These are phyloP conservation scores for Aphelenchoides fujianensis DNA, from an alignment of 1,140 invertebrate species.

Conservation along the genomic window DNA sequence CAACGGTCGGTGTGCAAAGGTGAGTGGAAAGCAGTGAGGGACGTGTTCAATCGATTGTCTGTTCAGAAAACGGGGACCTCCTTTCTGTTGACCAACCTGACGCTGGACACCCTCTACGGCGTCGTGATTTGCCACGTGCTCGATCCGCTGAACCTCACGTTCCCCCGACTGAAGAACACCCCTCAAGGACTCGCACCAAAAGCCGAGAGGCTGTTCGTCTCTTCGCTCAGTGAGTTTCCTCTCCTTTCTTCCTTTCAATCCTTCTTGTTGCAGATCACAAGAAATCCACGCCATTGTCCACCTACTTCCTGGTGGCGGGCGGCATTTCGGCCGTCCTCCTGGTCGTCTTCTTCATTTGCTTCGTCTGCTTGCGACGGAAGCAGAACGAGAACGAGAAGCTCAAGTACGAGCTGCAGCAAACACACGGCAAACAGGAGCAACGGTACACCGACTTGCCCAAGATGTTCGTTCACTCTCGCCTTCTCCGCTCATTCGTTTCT, in stretches of 20 bases:
- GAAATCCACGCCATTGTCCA: constrained; percentile 17
- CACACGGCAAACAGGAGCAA: constrained; percentile 33
- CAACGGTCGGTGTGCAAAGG: constrained; percentile 40
- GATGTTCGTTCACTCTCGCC: constrained; percentile 28
- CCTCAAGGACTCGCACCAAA: constrained; percentile 30
- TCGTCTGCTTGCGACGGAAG: constrained; percentile 33
- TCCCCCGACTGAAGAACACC: constrained; percentile 39
- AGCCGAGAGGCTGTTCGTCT: constrained; percentile 37
- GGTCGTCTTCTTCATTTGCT: constrained; percentile 29
- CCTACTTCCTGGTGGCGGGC: constrained; percentile 27
- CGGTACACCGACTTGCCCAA: constrained; percentile 57
- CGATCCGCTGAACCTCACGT: constrained; percentile 46
- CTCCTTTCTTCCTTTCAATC: neutral
- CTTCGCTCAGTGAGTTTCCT: constrained; percentile 26
- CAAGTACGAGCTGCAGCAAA: constrained; percentile 31
- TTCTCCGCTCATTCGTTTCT: neutral
- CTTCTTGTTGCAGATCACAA: constrained; percentile 15
- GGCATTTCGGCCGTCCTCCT: constrained; percentile 28
- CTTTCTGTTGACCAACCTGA: constrained; percentile 43
- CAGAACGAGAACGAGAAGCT: constrained; percentile 37
- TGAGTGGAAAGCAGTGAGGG: constrained; percentile 26
- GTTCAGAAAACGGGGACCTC: constrained; percentile 28
- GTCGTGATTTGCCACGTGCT: constrained; percentile 53
- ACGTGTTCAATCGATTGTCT: neutral
- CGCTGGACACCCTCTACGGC: constrained; percentile 51